Evolutionary conservation across 2,797 vertebrate species (phyloP), one percentile per base, ranked within the genome.

Genomic region (Etheostoma nigrum): DNA sequence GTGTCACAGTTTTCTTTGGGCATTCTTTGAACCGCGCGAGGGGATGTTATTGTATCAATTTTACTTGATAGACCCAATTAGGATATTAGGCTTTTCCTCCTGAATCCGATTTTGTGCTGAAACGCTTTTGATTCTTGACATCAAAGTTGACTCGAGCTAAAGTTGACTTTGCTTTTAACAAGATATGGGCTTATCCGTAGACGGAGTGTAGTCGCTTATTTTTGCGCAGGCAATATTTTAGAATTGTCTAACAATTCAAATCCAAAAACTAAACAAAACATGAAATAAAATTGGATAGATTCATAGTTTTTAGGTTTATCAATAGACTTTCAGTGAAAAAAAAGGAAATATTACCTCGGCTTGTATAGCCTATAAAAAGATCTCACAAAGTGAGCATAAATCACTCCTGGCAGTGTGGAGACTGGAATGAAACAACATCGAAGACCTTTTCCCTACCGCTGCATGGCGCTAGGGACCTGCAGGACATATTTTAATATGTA

Each of bases 21-120:
- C 68, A 86, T 78, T 84, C 86, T 88, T 88, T 91, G 74, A 85
- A 89, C 79, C 72, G 60, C 77, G 80, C 77, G 57, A 86, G 60
- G 59, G 92, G 92, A 94, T 94, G 93, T 95, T 94, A 93, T 93
- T 93, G 82, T 91, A 93, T 91, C 93, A 90, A 89, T 94, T 93
- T 91, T 58, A 89, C 88, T 79, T 90, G 87, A 92, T 92, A 82
- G 86, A 85, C 51, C 88, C 87, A 88, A 91, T 93, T 92, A 91
- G 75, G 72, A 79, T 75, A 69, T 92, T 91, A 89, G 59, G 57
- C 42, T 73, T 73, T 81, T 67, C 71, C 67, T 72, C 71, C 60
- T 74, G 42, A 75, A 74, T 61, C 65, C 67, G 78, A 74, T 79
- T 90, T 82, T 49, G 36, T 4, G 25, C 61, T 53, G 42, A 86